Evolutionary conservation across 2,888 invertebrate species (phyloP).

Genomic region (Xylocampa areola): DNA sequence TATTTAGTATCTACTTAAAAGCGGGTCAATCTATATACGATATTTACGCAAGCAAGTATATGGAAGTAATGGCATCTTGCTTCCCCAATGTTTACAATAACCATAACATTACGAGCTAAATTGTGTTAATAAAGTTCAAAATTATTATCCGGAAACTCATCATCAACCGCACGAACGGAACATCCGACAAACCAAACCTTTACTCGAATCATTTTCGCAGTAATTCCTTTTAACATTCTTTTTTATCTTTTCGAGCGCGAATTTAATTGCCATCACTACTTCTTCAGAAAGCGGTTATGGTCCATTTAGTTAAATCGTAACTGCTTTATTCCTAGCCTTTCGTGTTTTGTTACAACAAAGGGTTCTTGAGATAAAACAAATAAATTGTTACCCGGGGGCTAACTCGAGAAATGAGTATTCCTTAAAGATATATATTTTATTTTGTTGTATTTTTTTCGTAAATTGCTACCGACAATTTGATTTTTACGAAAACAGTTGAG

Average conservation of each 20-base stretch:
- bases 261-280: slow-evolving; percentile 71
- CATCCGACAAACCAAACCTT: slow-evolving; percentile 30
- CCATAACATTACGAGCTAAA: slow-evolving; percentile 17
- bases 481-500: slow-evolving; percentile 4
- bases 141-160: slow-evolving; percentile 21
- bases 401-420: slow-evolving; percentile 69
- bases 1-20: background rate
- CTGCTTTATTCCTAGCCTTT: slow-evolving; percentile 76
- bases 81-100: slow-evolving; percentile 15
- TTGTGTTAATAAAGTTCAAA: slow-evolving; percentile 28
- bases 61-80: slow-evolving; percentile 18
- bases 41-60: slow-evolving; percentile 17
- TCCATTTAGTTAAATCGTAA: slow-evolving; percentile 79
- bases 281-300: slow-evolving; percentile 71
- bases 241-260: slow-evolving; percentile 63
- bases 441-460: slow-evolving; percentile 62
- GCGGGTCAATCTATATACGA: slow-evolving; percentile 3
- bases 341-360: slow-evolving; percentile 76
- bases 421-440: slow-evolving; percentile 66
- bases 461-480: slow-evolving; percentile 53
- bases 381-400: slow-evolving; percentile 73
- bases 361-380: slow-evolving; percentile 79
- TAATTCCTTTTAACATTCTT: slow-evolving; percentile 53
- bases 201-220: slow-evolving; percentile 48
- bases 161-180: slow-evolving; percentile 44